Evolutionary conservation across 2,113 vertebrate genomes (phyloP), one percentile per base, ranked within the genome.

Genomic region (Progne subis): DNA sequence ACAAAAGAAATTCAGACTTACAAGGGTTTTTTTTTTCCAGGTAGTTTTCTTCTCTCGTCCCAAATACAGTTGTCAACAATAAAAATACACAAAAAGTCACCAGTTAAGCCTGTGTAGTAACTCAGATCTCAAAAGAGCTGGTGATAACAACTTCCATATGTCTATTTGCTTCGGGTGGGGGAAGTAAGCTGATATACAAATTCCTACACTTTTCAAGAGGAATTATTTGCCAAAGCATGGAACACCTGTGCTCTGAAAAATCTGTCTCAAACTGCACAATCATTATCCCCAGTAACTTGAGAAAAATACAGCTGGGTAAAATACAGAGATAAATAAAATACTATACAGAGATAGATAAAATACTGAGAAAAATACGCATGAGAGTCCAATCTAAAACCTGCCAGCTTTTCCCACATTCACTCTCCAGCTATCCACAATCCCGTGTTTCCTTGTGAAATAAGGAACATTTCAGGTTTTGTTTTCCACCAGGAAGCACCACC

Each of bases 401-500:
- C 31, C 78, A 29, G 12, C 16, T 34, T 82, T 89, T 44, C 13
- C 1, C 7, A 26, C 37, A 14, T 72, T 72, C 70, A 6, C 31
- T 43, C 55, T 37, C n/a, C 77, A 82, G 12, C 69, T 68, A 8
- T 28, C 15, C 28, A 37, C 9, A n/a, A 12, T 20, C 41, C 34
- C 24, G 20, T 34, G 13, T 72, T 83, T 85, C 55, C 59, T 61
- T 21, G 10, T 5, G 28, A 72, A 56, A 72, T 3, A 26, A 25
- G 37, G 37, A 5, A 43, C 31, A 53, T 12, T 17, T 21, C 34
- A 16, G 11, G 2, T 25, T 29, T 28, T 11, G 9, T 41, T 70
- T 72, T 11, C 39, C 0, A 3, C n/a, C 41, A 78, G 32, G 0
- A 0, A 60, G 25, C 52, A 64, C 12, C 46, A 61, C 24, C 47